Base-by-base conservation (phyloP, 2,797 vertebrate species). In the Macroramphosus scolopax region DNA sequence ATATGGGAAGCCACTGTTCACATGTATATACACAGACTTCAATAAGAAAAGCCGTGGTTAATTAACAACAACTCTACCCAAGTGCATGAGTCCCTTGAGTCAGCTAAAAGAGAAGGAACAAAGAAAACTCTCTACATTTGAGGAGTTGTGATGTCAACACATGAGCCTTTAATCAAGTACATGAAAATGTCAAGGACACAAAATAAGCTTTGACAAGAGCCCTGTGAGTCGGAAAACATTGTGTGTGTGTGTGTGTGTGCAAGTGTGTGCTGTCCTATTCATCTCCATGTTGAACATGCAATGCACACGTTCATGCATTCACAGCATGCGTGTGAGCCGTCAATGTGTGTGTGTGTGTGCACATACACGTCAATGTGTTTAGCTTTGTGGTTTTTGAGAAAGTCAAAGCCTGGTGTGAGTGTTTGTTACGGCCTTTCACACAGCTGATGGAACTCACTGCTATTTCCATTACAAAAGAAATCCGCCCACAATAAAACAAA, bases 181-280 rank as follows among this genome's bases (percentile, higher is more conserved):
- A 75, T 63, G 64, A 51, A 68, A 77, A 78, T 71, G 67, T 80
- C 82, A 83, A 82, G 79, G 79, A 75, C 78, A 81, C 72, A 75
- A 57, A 68, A 66, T 72, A 55, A 57, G 51, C 44, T 51, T 45
- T 51, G 41, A 59, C 53, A 68, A 30, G 26, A 68, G 42, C n/a
- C n/a, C n/a, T n/a, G n/a, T n/a, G n/a, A n/a, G n/a, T n/a, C n/a
- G n/a, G n/a, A n/a, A n/a, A n/a, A n/a, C n/a, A 25, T 12, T 14
- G 30, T 51, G 24, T 39, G 42, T 41, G 12, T n/a, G 20, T 14
- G 5, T 14, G n/a, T 14, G 30, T 32, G 30, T 32, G 8, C 25
- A 9, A 2, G 25, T 9, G 25, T 26, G 5, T 6, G 25, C 25
- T 26, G 25, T 10, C 7, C 8, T 26, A 3, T 26, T 6, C 5